Conservation (phyloP, 2,113 vertebrate genomes). For the Hemicordylus capensis region DNA sequence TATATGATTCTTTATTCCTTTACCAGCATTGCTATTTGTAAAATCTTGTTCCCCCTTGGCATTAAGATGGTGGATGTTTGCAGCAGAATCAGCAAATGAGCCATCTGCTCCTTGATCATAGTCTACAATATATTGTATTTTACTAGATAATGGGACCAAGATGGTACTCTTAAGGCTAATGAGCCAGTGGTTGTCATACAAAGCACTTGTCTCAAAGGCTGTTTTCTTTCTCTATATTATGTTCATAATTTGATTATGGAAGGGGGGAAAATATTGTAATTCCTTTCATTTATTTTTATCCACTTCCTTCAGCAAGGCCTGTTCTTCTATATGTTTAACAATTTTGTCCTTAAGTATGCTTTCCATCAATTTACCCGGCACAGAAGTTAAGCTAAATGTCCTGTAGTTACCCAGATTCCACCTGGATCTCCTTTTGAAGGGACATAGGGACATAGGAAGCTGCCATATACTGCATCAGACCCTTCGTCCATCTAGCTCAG, state of each 20-base stretch:
- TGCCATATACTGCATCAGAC: too few relatives aligned
- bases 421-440: too few relatives aligned
- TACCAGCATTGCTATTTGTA: background rate
- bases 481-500: too few relatives aligned
- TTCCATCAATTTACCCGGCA: too few relatives aligned
- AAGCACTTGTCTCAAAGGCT: constrained; percentile 43
- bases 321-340: too few relatives aligned
- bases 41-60: background rate
- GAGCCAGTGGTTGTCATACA: constrained; percentile 59
- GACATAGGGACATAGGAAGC: too few relatives aligned
- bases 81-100: constrained; percentile 7
- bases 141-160: constrained; percentile 56
- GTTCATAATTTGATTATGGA: constrained; percentile 50
- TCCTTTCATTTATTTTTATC: constrained; percentile 41
- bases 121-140: constrained; percentile 32
- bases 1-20: background rate
- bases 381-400: too few relatives aligned
- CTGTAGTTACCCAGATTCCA: too few relatives aligned
- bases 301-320: too few relatives aligned
- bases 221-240: constrained; percentile 59
- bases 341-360: too few relatives aligned
- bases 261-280: constrained; percentile 44
- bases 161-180: constrained; percentile 60
- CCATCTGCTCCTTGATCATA: constrained; percentile 20
- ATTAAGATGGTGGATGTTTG: constrained; percentile 14